phyloP scores from a whole-genome alignment of 2,888 invertebrate species.

The Lissocephala sabroskyi region DNA sequence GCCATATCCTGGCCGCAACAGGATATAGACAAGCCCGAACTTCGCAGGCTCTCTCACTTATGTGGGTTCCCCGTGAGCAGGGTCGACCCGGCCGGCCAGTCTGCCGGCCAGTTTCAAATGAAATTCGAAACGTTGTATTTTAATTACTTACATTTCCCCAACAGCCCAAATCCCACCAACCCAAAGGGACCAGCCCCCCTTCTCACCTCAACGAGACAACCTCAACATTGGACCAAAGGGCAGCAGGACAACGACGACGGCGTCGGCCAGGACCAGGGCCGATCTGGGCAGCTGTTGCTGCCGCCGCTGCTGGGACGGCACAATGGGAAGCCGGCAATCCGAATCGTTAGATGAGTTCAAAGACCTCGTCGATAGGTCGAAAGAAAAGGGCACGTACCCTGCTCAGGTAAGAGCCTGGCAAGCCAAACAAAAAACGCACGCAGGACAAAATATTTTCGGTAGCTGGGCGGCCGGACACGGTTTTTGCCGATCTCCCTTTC shows the following conservation, averaged over 20 bases:
- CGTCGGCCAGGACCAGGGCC: not conserved
- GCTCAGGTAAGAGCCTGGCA: slow-evolving; percentile 26
- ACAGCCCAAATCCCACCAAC: slow-evolving; percentile 19
- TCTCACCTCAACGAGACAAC: too few relatives aligned
- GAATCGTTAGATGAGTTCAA: slow-evolving; percentile 52
- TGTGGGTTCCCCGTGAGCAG: slow-evolving; percentile 44
- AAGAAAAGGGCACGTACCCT: slow-evolving; percentile 15
- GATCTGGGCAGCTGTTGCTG: slow-evolving; percentile 1
- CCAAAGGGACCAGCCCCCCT: not conserved
- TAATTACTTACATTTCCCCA: slow-evolving; percentile 52
- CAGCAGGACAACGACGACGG: too few relatives aligned
- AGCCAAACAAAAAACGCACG: slow-evolving; percentile 8
- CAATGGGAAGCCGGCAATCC: slow-evolving; percentile 31
- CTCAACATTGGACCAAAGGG: slow-evolving; percentile 2
- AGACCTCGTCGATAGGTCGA: slow-evolving; percentile 37
- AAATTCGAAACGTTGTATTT: slow-evolving; percentile 53
- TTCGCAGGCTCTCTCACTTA: slow-evolving; percentile 31
- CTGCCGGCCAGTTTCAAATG: slow-evolving; percentile 4
- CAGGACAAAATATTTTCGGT: slow-evolving; percentile 17
- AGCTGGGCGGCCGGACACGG: slow-evolving; percentile 32
- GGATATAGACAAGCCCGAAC: slow-evolving; percentile 37
- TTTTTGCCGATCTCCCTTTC: slow-evolving; percentile 45
- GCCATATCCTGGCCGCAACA: slow-evolving; percentile 54
- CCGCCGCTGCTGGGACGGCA: slow-evolving; percentile 10
- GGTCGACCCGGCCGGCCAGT: too few relatives aligned